Evolutionary conservation across 2,797 vertebrate genomes (phyloP), one percentile per base, ranked within the genome.

Genomic region (Leucoraja ocellata): DNA sequence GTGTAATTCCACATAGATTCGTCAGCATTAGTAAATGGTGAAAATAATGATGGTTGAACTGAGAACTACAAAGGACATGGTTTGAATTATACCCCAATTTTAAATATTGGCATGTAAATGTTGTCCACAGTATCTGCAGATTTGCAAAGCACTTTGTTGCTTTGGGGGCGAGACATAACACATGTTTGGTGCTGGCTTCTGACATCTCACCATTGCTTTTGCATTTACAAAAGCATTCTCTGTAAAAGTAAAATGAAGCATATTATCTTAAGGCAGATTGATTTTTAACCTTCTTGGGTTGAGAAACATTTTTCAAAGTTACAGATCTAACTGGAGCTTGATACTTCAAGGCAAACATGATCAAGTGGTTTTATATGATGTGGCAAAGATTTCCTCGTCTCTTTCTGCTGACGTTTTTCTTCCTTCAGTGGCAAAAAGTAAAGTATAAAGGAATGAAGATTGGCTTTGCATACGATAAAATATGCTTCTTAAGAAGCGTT

Each of bases 261-360:
- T 25, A 86, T 28, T 32, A 32, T 16, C n/a, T 9, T 88, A 14
- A 63, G n/a, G 58, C 58, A 63, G 28, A 86, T 32, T 65, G 28
- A 36, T 32, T 65, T 88, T 88, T 32, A 88, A 8, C 58, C n/a
- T 68, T 14, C n/a, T 65, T 32, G 32, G 21, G 84, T 36, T 36
- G 84, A 68, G n/a, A 74, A 74, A 18, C 68, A 86, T 36, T n/a
- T 68, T 88, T 68, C n/a, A 88, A 88, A 68, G 84, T 88, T 68
- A 68, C n/a, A 68, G 58, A 32, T 86, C 63, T 88, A 6, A 88
- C 32, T 88, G 28, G 28, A 32, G 28, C 61, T 18, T 65, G 28
- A 32, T 88, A 65, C 61, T 65, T 88, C 36, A 32, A 32, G 65
- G n/a, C 14, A 18, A 18, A 1, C 13, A 0, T 86, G 63, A 8